Percentiles rank a stretch among this genome's conserved stretches.
phyloP scores from a whole-genome alignment of 2,888 invertebrate genomes.

The Helobdella robusta region DNA sequence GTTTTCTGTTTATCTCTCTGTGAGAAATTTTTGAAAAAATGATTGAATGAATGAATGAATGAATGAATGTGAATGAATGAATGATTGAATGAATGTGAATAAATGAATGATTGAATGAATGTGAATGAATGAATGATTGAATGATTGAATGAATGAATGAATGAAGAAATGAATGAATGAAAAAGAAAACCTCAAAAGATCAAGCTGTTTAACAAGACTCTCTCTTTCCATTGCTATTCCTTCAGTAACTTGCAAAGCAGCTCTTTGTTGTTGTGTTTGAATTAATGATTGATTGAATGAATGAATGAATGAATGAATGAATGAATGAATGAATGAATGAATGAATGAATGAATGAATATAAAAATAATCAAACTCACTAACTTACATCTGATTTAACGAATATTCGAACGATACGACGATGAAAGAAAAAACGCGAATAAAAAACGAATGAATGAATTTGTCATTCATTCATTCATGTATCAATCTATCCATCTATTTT shows the following conservation, averaged over 20 bases:
- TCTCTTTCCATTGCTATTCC: constrained; percentile 52
- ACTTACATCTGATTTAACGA: no score
- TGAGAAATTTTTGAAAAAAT: constrained; percentile 30
- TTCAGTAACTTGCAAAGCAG: constrained; percentile 50
- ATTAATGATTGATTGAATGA: neutral
- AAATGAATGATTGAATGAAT: no score
- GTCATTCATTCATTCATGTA: neutral
- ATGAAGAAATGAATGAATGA: no score
- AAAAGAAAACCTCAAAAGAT: constrained; percentile 47
- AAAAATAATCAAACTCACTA: no score
- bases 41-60: no score
- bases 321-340: no score
- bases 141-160: neutral
- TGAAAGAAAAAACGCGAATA: no score
- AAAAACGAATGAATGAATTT: neutral
- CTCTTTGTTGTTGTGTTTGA: constrained; percentile 36
- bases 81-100: no score
- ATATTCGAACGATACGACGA: no score
- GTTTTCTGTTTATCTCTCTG: constrained; percentile 49
- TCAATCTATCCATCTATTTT: no score
- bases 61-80: no score
- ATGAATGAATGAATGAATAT: no score
- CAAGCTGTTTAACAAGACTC: constrained; percentile 51
- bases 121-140: neutral
- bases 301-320: neutral